phyloP scores from a whole-genome alignment of 2,113 vertebrate species.

The Eulemur macaco region DNA sequence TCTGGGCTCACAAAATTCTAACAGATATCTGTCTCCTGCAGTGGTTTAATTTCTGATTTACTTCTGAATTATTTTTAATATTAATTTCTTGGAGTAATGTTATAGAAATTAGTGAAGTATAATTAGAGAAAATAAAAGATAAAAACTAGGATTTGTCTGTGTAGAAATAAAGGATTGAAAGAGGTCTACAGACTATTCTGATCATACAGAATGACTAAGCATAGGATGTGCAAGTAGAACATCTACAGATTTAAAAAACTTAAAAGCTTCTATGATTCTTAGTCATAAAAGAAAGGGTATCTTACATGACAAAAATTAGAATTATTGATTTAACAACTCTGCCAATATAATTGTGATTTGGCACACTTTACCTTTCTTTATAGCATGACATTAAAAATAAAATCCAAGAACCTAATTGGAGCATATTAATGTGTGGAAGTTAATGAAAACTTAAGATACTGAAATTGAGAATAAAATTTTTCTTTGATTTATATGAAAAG shows the following conservation, averaged over 20 bases:
- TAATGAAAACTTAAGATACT: constrained; percentile 71
- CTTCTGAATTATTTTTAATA: not conserved
- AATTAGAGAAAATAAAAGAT: not conserved
- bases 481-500: constrained; percentile 62
- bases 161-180: not conserved
- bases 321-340: constrained; percentile 43
- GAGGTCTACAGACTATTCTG: not conserved
- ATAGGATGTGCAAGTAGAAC: not conserved
- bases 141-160: not conserved
- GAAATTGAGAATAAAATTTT: constrained; percentile 36
- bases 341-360: constrained; percentile 49
- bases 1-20: not conserved
- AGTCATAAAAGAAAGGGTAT: not conserved
- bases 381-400: constrained; percentile 59
- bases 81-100: not conserved
- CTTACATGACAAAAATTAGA: constrained; percentile 37
- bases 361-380: not conserved
- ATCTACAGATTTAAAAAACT: not conserved
- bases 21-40: not conserved
- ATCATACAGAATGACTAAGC: not conserved
- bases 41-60: not conserved
- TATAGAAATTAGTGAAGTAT: not conserved
- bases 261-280: constrained; percentile 3
- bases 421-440: constrained; percentile 28
- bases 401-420: constrained; percentile 21